Percentiles rank a stretch among this genome's conserved stretches.
These are phyloP conservation scores for Smutsia gigantea DNA, from an alignment of 2,797 vertebrate genomes.

Conservation along the genomic window DNA sequence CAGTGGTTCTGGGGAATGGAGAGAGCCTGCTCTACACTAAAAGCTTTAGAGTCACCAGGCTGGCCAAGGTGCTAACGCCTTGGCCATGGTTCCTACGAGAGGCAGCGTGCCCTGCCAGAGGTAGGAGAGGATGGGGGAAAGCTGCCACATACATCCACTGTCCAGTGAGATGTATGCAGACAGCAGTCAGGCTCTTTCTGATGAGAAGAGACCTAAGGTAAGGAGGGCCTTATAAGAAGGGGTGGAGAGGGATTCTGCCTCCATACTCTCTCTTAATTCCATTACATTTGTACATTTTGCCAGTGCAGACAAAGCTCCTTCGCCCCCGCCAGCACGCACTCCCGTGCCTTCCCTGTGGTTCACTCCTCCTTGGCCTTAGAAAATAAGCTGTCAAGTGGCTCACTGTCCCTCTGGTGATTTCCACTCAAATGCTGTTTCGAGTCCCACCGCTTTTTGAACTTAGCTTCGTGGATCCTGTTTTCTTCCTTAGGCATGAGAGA, in stretches of 20 bases:
- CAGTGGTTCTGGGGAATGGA: background rate
- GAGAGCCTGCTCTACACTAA: background rate
- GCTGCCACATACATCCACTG: rapidly evolving
- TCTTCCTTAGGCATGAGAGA: background rate
- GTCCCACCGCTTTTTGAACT: background rate
- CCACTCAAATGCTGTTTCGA: background rate
- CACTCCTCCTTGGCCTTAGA: background rate
- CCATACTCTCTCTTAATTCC: background rate
- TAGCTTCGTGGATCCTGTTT: background rate
- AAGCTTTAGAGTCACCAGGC: background rate
- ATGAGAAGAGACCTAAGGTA: background rate
- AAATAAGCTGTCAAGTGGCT: background rate
- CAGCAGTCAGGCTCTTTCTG: background rate
- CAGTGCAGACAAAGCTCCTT: background rate
- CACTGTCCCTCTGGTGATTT: background rate
- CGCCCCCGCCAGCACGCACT: background rate
- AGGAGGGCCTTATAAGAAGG: background rate
- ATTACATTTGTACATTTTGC: background rate
- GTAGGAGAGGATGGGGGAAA: rapidly evolving
- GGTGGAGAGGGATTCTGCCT: background rate
- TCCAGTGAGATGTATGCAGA: rapidly evolving
- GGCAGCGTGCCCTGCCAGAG: background rate
- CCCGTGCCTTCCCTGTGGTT: background rate
- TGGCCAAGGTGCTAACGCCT: background rate
- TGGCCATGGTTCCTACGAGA: background rate